Percentiles rank a stretch among this genome's conserved stretches.
These are phyloP conservation scores for Corythoichthys haematopterus DNA, from an alignment of 2,113 vertebrate genomes.

Conservation along the genomic window DNA sequence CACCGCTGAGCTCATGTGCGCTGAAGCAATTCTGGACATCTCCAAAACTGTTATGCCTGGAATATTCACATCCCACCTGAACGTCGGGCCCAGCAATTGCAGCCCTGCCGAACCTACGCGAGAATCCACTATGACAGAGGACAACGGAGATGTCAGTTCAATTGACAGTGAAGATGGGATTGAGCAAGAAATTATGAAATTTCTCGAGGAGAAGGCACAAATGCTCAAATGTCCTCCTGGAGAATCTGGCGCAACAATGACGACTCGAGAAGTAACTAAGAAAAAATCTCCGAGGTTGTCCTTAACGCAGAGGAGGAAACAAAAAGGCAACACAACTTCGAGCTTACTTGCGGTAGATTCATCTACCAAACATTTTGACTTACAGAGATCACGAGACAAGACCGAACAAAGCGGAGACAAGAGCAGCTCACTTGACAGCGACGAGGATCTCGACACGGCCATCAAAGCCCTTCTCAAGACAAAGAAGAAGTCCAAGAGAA, in stretches of 20 bases:
- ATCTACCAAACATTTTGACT: conserved; percentile 13
- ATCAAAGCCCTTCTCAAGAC: conserved; percentile 90
- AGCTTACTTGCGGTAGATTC: conserved; percentile 27
- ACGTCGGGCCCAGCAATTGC: conserved; percentile 26
- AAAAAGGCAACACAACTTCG: conserved; percentile 42
- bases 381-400: conserved; percentile 19
- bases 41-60: conserved; percentile 88
- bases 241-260: conserved; percentile 34
- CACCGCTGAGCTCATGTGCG: conserved; percentile 89
- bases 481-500: conserved; percentile 83
- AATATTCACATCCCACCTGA: conserved; percentile 49
- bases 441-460: conserved; percentile 88
- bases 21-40: conserved; percentile 94
- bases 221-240: conserved; percentile 61
- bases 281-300: conserved; percentile 65
- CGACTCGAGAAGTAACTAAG: conserved; percentile 27
- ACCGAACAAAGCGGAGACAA: conserved; percentile 76
- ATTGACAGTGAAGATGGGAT: conserved; percentile 93
- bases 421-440: conserved; percentile 94
- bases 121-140: conserved; percentile 36
- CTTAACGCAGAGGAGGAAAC: conserved; percentile 65
- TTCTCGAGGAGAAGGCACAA: conserved; percentile 87
- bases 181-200: conserved; percentile 88
- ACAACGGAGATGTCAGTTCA: conserved; percentile 77
- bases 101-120: conserved; percentile 15